Evolutionary conservation across 2,797 vertebrate species (phyloP).

Genomic region (Cynodonichthys magdalenae): DNA sequence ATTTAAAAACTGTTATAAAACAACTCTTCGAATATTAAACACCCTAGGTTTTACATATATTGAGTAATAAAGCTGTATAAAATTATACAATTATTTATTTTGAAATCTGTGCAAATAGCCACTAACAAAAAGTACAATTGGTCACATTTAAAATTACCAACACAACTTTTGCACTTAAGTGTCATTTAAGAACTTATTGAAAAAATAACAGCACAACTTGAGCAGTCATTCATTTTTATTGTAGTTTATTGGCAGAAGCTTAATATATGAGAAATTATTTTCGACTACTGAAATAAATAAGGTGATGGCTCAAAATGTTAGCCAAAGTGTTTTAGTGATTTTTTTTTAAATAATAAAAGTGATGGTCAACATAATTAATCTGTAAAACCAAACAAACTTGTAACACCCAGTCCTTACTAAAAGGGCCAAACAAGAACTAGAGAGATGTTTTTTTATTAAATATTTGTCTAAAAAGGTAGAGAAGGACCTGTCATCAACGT

Average conservation of each 20-base stretch:
- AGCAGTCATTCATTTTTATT: neutral
- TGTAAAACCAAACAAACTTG: neutral
- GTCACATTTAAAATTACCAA: too few relatives aligned
- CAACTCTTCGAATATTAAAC: too few relatives aligned
- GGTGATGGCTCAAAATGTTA: neutral
- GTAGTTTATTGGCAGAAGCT: neutral
- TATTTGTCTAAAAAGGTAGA: conserved; percentile 21
- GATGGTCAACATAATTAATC: neutral
- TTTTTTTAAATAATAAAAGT: neutral
- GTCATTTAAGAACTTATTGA: too few relatives aligned
- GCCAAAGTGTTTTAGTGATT: neutral
- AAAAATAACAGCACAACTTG: neutral
- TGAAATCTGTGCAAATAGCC: too few relatives aligned
- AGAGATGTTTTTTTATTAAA: conserved; percentile 23
- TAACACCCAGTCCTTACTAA: conserved; percentile 3
- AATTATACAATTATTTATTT: too few relatives aligned
- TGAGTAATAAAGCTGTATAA: too few relatives aligned
- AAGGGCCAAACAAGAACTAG: conserved; percentile 8
- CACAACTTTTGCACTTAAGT: too few relatives aligned
- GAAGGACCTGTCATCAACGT: conserved; percentile 21
- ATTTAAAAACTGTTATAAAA: too few relatives aligned
- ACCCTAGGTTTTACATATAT: too few relatives aligned
- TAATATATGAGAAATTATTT: neutral
- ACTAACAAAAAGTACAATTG: too few relatives aligned
- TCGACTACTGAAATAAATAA: neutral